These are phyloP conservation scores for Labroides dimidiatus DNA, from an alignment of 2,797 vertebrate genomes.

Conservation along the genomic window DNA sequence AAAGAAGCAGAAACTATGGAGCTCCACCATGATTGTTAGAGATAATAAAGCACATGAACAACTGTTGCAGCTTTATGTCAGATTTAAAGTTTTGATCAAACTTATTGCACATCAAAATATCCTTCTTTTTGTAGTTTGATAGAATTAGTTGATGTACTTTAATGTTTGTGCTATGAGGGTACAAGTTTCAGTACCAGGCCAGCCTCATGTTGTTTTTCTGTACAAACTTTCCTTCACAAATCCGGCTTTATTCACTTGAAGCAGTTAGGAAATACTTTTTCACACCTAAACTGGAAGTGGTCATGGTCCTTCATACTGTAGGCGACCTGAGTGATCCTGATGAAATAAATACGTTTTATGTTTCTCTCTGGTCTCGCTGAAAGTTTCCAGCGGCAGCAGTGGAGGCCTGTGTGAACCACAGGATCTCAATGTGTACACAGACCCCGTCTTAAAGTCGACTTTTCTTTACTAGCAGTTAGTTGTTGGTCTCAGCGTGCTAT, in stretches of 20 bases:
- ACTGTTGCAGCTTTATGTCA: too few relatives aligned
- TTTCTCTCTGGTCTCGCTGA: background rate
- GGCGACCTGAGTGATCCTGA: background rate
- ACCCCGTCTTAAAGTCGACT: conserved; percentile 12
- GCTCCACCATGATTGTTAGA: too few relatives aligned
- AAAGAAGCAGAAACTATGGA: too few relatives aligned
- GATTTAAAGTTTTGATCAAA: too few relatives aligned
- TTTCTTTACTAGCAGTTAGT: conserved; percentile 36
- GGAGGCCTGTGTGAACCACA: conserved; percentile 17
- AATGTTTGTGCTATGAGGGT: too few relatives aligned
- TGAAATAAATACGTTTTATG: background rate
- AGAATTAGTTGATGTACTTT: too few relatives aligned
- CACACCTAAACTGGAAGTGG: background rate
- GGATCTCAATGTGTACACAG: conserved; percentile 5
- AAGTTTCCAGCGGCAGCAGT: conserved; percentile 6
- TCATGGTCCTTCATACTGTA: background rate
- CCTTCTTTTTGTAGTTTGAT: too few relatives aligned
- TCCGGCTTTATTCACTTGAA: background rate
- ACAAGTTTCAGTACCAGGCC: background rate
- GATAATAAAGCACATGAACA: too few relatives aligned
- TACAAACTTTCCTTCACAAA: background rate
- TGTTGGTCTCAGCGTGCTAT: conserved; percentile 28
- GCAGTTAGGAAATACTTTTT: background rate
- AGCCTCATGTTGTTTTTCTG: background rate
- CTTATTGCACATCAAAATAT: too few relatives aligned